Evolutionary conservation across 2,113 vertebrate species (phyloP), one percentile per base, ranked within the genome.

Genomic region (Tupaia tana): DNA sequence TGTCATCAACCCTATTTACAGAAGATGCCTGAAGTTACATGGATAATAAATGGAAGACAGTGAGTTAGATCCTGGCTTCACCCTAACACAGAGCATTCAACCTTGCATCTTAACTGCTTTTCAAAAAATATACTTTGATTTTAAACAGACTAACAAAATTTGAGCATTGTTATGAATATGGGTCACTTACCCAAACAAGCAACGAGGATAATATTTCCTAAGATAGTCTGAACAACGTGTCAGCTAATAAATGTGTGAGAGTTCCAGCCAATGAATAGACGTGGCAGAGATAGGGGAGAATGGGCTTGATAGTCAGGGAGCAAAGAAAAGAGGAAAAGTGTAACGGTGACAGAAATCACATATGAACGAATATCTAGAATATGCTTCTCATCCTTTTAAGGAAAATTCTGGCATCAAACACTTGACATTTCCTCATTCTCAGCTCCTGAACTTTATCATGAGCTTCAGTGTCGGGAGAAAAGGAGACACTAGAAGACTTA

Each of bases 291-390:
- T 90, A 74, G 9, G 14, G 24, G 54, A 89, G 74, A 83, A 93
- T 91, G 24, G 19, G 9, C 31, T 20, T 20, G 2, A 9, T 69
- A 69, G 12, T 93, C 20, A 64, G 64, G 64, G 86, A 95, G 16
- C 31, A 90, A 85, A 87, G 71, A 64, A 70, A 58, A 79, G 78
- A 83, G 74, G n/a, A 25, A 58, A 94, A 86, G 34, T 52, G 52
- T 18, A 92, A 43, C 20, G 24, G 6, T 67, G 63, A 79, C 31
- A 86, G 78, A 86, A 94, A 74, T 54, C 59, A 66, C 56, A 70
- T 6, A 4, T 27, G 81, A 78, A 64, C 86, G 64, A 77, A 56
- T 59, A 95, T 19, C 29, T 58, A 52, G 25, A 71, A 16, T 31
- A 29, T 58, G 54, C 64, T 80, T 96, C 29, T 86, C 9, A 63